Evolutionary conservation across 2,888 invertebrate species (phyloP).

Genomic region (Caenorhabditis sp.): DNA sequence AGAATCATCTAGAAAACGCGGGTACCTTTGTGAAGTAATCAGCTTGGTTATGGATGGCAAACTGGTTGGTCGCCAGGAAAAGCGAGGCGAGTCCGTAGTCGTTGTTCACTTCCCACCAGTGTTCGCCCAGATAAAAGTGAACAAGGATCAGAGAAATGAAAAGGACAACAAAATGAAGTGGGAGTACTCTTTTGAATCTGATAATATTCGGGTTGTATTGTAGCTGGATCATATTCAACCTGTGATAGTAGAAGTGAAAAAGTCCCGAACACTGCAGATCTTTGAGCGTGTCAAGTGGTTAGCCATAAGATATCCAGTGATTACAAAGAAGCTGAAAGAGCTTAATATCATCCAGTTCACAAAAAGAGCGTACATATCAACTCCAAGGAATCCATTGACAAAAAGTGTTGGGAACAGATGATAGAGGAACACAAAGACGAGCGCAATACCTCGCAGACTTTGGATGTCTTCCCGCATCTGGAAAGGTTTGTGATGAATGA

Average conservation of each 20-base stretch:
- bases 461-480: constrained; percentile 32
- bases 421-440: constrained; percentile 31
- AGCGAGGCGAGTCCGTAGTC: constrained; percentile 38
- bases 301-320: constrained; percentile 53
- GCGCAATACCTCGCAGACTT: constrained; percentile 45
- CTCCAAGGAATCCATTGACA: constrained; percentile 51
- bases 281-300: constrained; percentile 1
- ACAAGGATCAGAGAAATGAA: constrained; percentile 2
- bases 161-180: constrained; percentile 28
- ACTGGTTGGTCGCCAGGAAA: constrained; percentile 35
- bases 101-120: constrained; percentile 31
- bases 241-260: constrained; percentile 22
- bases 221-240: no score
- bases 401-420: constrained; percentile 42
- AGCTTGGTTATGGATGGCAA: constrained; percentile 37
- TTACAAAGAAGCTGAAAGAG: constrained; percentile 51
- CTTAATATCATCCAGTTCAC: no score
- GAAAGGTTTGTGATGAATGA: no score
- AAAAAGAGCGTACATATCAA: constrained; percentile 52
- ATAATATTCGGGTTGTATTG: no score
- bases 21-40: constrained; percentile 41
- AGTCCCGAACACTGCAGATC: neutral
- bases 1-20: neutral
- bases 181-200: constrained; percentile 34
- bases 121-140: constrained; percentile 16